A percentile compares a stretch with the other conserved stretches of the same genome.
Evolutionary conservation across 2,888 invertebrate species (phyloP).

Genomic region (Tyria jacobaeae): DNA sequence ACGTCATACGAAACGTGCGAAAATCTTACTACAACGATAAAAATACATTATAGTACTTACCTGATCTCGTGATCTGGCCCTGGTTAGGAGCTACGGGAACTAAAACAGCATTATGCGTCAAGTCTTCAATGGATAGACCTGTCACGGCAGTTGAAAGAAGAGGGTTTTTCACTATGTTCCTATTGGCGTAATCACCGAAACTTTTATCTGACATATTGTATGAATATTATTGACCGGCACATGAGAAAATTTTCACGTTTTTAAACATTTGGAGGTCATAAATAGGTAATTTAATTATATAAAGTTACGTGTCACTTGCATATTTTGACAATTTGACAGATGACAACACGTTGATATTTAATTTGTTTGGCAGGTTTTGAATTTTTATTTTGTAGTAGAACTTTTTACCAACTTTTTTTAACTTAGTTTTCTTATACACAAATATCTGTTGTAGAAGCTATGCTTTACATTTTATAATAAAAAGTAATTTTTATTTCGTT

Average conservation of each 20-base stretch:
- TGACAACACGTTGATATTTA: constrained; percentile 48
- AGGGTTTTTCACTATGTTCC: constrained; percentile 87
- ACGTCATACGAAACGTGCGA: constrained; percentile 63
- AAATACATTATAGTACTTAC: constrained; percentile 78
- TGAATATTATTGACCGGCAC: constrained; percentile 64
- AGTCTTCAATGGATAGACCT: constrained; percentile 90
- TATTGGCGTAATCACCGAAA: constrained; percentile 78
- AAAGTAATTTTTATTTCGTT: background rate
- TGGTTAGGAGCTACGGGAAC: constrained; percentile 87
- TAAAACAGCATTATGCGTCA: constrained; percentile 90
- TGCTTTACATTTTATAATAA: background rate
- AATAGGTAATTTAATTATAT: constrained; percentile 81
- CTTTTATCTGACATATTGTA: constrained; percentile 80
- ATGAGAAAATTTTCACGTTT: constrained; percentile 74
- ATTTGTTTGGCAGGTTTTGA: constrained; percentile 21
- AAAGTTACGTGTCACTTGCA: constrained; percentile 85
- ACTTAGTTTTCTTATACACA: background rate
- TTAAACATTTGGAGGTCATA: constrained; percentile 84
- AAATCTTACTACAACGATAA: constrained; percentile 59
- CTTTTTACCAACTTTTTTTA: too few relatives aligned
- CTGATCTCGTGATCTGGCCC: constrained; percentile 73
- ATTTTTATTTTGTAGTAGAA: constrained; percentile 4
- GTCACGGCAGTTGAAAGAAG: constrained; percentile 91
- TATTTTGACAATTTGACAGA: constrained; percentile 75
- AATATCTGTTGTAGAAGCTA: background rate